Base-by-base conservation (phyloP, 2,888 invertebrate genomes). In the Drosophila antonietae region DNA sequence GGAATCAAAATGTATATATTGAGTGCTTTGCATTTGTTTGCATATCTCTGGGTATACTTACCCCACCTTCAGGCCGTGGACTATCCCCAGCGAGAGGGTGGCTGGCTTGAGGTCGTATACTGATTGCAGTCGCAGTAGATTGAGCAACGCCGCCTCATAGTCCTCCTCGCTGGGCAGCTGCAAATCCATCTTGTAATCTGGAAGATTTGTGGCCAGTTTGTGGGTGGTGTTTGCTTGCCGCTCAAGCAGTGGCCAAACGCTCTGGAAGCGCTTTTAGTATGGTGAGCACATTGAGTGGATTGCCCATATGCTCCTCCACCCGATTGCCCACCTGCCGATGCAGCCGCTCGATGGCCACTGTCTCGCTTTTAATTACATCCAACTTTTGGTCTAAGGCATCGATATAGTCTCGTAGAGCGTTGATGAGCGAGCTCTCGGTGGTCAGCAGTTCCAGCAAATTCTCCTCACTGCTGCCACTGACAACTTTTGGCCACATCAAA, bases 251-350 rank as follows among this genome's bases (percentile, higher is more conserved):
- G 79, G 86, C 92, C 98, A 97, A 92, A 98, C 98, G 2, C 96
- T 95, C 0, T 98, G 97, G 89, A 98, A 94, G 87, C 97, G 95
- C 93, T 98, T 98, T 98, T 31, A 98, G 96, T 52, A 98, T 94
- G 20, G 97, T 95, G 92, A 97, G 98, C 7, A 98, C 98, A 93
- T 98, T 98, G 75, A 98, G 96, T 0, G 98, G 98, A 93, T 98
- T 98, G 2, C 96, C 95, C 78, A 98, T 78, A 68, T 86, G 78
- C 62, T 86, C 75, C 39, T 75, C 76, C 20, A 88, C 84, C 43
- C 83, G 75, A 4, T 65, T 65, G 9, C 78, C 72, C 8, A 84
- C 90, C 39, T 68, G 69, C 18, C 73, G 72, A 71, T 92, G 87
- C 51, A 91, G 80, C 41, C 70, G 49, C 61, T 80, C 77, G 33